Conservation (phyloP, 1,140 invertebrate genomes). For the Zaprionus inermis region DNA sequence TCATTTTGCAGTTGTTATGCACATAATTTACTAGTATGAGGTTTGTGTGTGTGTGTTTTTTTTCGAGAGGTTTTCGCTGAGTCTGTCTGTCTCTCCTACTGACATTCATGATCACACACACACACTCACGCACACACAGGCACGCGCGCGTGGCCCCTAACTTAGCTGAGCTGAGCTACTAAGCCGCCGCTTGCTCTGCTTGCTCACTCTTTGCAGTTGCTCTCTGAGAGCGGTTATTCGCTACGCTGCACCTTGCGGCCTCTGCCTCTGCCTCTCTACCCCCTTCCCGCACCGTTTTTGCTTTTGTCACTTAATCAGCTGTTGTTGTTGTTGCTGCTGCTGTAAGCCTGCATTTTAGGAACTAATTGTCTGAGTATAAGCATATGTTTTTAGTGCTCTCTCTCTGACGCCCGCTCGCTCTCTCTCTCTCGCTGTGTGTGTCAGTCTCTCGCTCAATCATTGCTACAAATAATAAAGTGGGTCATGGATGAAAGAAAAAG, state of each 20-base stretch:
- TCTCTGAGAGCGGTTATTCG: background rate
- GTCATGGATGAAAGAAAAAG: constrained; percentile 84
- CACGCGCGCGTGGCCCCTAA: constrained; percentile 36
- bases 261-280: background rate
- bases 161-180: constrained; percentile 39
- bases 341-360: constrained; percentile 69
- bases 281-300: background rate
- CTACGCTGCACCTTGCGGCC: constrained; percentile 12
- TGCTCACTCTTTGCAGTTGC: background rate
- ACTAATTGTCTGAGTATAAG: constrained; percentile 78
- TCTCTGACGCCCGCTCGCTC: constrained; percentile 14
- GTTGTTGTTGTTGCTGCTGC: constrained; percentile 43
- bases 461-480: constrained; percentile 82
- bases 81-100: constrained; percentile 29
- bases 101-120: constrained; percentile 33
- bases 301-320: constrained; percentile 61
- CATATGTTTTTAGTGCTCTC: constrained; percentile 19
- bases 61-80: constrained; percentile 36
- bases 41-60: constrained; percentile 8
- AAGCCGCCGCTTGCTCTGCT: constrained; percentile 28
- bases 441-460: constrained; percentile 50
- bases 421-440: constrained; percentile 20
- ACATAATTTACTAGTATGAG: constrained; percentile 43
- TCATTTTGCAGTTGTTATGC: constrained; percentile 31
- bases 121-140: background rate